These are phyloP conservation scores for Incurvaria masculella DNA, from an alignment of 2,888 invertebrate species.

Conservation along the genomic window DNA sequence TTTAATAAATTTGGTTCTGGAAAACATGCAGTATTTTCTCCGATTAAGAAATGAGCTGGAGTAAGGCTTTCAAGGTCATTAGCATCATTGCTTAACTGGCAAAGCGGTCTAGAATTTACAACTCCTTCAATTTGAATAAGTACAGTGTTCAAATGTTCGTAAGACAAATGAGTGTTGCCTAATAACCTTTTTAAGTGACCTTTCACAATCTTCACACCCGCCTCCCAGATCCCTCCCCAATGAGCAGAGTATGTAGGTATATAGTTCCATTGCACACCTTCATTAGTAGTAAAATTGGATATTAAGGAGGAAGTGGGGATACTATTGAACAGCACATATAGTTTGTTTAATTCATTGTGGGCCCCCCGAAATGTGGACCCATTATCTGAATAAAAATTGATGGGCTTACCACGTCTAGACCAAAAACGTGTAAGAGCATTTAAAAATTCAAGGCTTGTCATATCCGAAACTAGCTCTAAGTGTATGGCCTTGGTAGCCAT, in stretches of 20 bases:
- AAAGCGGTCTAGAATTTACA: not conserved
- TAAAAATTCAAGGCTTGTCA: not conserved
- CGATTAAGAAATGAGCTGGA: slow-evolving; percentile 6
- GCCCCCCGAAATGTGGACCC: not conserved
- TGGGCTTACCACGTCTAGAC: not conserved
- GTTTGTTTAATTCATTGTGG: not conserved
- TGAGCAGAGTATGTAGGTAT: not conserved
- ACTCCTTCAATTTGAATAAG: slow-evolving; percentile 5
- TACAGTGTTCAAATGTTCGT: not conserved
- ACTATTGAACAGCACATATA: not conserved
- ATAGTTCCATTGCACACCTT: not conserved
- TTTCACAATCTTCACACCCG: not conserved
- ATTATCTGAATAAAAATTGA: not conserved
- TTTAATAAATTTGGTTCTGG: slow-evolving; percentile 6
- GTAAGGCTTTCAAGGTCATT: not conserved
- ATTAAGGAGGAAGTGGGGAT: not conserved
- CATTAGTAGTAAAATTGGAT: not conserved
- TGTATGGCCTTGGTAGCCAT: slow-evolving; percentile 1
- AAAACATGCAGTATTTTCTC: slow-evolving; percentile 9
- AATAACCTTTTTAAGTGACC: not conserved
- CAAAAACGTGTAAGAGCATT: not conserved
- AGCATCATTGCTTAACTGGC: not conserved
- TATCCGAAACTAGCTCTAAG: not conserved
- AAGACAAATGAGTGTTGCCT: not conserved
- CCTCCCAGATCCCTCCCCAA: not conserved